Evolutionary conservation across 2,113 vertebrate species (phyloP).

Genomic region (Pseudopodoces humilis): DNA sequence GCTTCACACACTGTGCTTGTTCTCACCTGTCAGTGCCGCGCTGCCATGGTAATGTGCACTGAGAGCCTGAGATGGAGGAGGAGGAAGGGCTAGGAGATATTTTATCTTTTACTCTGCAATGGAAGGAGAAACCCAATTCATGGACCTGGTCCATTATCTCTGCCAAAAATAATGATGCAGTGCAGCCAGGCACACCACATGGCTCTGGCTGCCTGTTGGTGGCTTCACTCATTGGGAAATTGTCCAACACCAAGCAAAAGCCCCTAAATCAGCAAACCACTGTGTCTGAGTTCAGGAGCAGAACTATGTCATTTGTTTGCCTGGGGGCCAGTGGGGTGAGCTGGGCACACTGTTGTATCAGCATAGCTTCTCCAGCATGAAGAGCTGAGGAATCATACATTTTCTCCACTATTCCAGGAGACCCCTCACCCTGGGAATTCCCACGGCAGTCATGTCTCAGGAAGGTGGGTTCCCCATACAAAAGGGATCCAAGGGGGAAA

Average conservation of each 20-base stretch:
- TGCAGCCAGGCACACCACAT: neutral
- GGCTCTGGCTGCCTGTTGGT: neutral
- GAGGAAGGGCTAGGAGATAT: neutral
- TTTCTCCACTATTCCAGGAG: neutral
- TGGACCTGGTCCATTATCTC: neutral
- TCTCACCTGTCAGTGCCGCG: neutral
- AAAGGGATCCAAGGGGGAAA: neutral
- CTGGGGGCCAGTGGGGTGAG: neutral
- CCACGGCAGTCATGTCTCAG: neutral
- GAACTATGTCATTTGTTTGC: neutral
- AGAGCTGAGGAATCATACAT: neutral
- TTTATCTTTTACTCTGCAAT: neutral
- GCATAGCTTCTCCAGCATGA: rapidly evolving
- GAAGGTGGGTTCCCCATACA: neutral
- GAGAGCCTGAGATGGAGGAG: rapidly evolving
- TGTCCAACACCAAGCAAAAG: neutral
- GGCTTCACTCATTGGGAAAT: neutral
- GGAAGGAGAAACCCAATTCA: neutral
- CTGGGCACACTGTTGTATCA: neutral
- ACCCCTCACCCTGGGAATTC: neutral
- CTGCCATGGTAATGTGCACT: neutral
- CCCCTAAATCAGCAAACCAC: neutral
- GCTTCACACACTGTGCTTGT: neutral
- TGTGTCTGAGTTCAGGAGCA: neutral
- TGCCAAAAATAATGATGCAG: neutral